Evolutionary conservation across 1,140 invertebrate species (phyloP), one percentile per base, ranked within the genome.

Genomic region (Goniozus legneri): DNA sequence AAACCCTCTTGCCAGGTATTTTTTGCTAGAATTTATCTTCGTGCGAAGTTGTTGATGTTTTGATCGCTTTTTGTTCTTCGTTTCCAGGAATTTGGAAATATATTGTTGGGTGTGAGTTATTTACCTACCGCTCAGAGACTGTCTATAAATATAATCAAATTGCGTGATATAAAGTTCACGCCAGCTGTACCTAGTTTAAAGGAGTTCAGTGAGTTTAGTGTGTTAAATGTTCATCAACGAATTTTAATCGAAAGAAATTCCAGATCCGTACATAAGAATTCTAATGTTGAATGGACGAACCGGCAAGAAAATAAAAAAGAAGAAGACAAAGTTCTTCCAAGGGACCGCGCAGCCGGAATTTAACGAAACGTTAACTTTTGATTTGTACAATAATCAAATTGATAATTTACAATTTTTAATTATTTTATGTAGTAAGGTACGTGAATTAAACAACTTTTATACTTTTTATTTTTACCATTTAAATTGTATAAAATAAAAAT

Each of bases 101-200:
- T 82, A 54, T 58, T 80, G 27, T 65, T 81, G 52, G 79, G 77
- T 2, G 44, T 81, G 45, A 81, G 77, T 63, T 81, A 77, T 60
- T 65, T 82, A 47, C 80, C 80, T n/a, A 82, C 80, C 10, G 78
- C 80, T 6, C 75, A 80, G 67, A 66, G 80, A 45, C 61, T 81
- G 47, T 77, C 79, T 20, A 71, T 82, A 41, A 78, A 71, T 42
- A 65, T 81, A 22, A 70, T 79, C 44, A 79, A 78, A 60, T 52
- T 76, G 10, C 72, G 70, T 13, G 72, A 79, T 56, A 59, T 81
- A 33, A 76, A 74, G 58, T 69, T 70, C 42, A 52, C 51, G 30
- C 51, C 68, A 6, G 47, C 64, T 24, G 60, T 71, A 27, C 41
- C 64, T 13, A 67, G 53, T 51, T 33, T 74, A 24, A 65, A 68